Base-by-base conservation (phyloP, 2,113 vertebrate species). In the Campylomormyrus numenius region DNA sequence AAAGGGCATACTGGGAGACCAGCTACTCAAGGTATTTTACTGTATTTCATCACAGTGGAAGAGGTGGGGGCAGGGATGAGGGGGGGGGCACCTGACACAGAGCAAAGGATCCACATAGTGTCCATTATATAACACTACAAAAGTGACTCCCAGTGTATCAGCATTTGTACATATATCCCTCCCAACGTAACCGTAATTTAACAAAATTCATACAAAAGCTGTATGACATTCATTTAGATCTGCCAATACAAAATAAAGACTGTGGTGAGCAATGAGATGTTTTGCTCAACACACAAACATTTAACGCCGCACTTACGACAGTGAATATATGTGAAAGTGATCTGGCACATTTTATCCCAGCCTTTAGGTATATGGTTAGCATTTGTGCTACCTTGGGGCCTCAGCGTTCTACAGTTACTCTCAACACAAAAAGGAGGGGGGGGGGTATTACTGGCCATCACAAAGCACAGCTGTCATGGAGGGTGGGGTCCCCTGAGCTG, bases 391-490 rank as follows among this genome's bases (percentile, higher is more conserved):
- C 66, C 50, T 48, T 9, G 46, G 83, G 88, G 31, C 17, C 31
- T 21, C 9, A 48, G 15, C 7, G n/a, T 56, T 48, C 49, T 87
- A 45, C 39, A 45, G 52, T 85, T 85, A 52, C 8, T 62, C 53
- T 46, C 31, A 35, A 9, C 80, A 84, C 2, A 45, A 84, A 31
- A 46, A n/a, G 1, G 39, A 0, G 15, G 13, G 39, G 7, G 21
- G 45, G 42, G 42, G 42, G 3, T 85, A 85, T 85, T 48, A 85
- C 13, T 21, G 46, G 50, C 45, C 24, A 31, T 45, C 50, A 13
- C 35, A 66, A 50, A 90, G 83, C 90, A 92, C 93, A 94, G 91
- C 91, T 93, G 92, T 92, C 91, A 91, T 24, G 50, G 45, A 84
- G 85, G 89, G 89, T 66, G 58, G 86, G 90, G 87, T 88, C 91